Percentiles rank a stretch among this genome's conserved stretches.
phyloP scores from a whole-genome alignment of 2,888 invertebrate genomes.

The Lepas anatifera region DNA sequence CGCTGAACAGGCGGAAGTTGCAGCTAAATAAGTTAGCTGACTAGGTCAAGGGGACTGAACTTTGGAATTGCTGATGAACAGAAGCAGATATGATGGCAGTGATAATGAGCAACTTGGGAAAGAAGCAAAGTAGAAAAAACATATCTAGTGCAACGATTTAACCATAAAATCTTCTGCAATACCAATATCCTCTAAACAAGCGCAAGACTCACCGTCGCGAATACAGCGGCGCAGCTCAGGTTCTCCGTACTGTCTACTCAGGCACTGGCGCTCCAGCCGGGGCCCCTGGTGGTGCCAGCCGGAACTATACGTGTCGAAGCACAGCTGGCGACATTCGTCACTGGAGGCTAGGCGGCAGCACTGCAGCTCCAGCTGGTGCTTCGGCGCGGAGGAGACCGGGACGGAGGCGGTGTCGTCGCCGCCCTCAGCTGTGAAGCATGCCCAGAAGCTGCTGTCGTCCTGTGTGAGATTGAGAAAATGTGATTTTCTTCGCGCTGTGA shows the following conservation, averaged over 20 bases:
- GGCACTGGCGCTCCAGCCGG: not conserved
- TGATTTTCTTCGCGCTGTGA: no score
- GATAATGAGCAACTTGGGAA: not conserved
- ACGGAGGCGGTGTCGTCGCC: no score
- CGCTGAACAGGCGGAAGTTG: no score
- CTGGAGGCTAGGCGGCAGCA: not conserved
- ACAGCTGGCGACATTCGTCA: not conserved
- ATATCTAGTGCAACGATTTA: not conserved
- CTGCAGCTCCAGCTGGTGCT: not conserved
- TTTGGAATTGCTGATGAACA: not conserved
- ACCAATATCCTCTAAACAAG: no score
- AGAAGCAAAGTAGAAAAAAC: not conserved
- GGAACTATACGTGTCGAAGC: not conserved
- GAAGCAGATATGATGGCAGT: no score
- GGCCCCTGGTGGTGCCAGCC: not conserved
- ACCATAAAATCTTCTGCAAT: no score
- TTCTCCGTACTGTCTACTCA: not conserved
- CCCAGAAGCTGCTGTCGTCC: no score
- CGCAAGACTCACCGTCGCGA: not conserved
- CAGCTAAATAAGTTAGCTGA: not conserved
- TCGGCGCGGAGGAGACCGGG: no score
- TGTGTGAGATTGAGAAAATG: no score
- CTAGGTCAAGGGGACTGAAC: not conserved
- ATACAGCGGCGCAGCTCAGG: not conserved
- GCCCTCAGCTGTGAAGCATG: no score